Conservation (phyloP, 2,113 vertebrate species). For the Petrocephalus microphthalmus region DNA sequence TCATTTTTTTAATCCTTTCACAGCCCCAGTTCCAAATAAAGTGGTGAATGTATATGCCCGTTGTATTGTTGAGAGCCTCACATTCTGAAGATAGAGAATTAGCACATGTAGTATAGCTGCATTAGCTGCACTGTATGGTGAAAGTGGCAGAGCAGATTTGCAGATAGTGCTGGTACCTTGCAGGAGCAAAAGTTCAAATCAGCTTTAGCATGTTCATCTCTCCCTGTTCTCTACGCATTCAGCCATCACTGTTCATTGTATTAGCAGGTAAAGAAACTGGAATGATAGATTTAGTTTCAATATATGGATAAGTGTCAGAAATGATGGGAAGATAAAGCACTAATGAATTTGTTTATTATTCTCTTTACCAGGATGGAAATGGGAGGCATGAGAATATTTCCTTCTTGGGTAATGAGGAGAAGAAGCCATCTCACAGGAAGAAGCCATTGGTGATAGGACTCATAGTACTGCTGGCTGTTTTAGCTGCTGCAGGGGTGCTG, state of each 20-base stretch:
- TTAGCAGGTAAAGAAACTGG: neutral
- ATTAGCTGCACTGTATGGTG: neutral
- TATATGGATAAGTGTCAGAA: neutral
- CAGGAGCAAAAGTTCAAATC: no score
- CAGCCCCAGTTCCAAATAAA: neutral
- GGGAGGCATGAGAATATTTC: conserved; percentile 44
- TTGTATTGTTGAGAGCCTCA: neutral
- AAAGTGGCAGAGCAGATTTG: neutral
- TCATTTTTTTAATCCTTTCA: neutral
- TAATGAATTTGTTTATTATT: neutral
- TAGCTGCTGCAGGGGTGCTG: conserved; percentile 50
- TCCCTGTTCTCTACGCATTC: no score
- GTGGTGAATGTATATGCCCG: neutral
- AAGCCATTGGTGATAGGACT: conserved; percentile 41
- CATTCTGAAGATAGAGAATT: neutral
- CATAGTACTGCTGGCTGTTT: conserved; percentile 42
- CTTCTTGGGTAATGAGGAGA: conserved; percentile 48
- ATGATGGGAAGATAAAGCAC: neutral
- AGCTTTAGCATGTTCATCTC: neutral
- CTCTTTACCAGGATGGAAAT: conserved; percentile 36
- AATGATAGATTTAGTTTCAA: neutral
- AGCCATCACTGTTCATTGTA: neutral
- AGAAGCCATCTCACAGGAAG: conserved; percentile 36
- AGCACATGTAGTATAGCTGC: neutral
- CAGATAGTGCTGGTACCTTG: neutral